Evolutionary conservation across 2,113 vertebrate genomes (phyloP), one percentile per base, ranked within the genome.

Genomic region (Thunnus thynnus): DNA sequence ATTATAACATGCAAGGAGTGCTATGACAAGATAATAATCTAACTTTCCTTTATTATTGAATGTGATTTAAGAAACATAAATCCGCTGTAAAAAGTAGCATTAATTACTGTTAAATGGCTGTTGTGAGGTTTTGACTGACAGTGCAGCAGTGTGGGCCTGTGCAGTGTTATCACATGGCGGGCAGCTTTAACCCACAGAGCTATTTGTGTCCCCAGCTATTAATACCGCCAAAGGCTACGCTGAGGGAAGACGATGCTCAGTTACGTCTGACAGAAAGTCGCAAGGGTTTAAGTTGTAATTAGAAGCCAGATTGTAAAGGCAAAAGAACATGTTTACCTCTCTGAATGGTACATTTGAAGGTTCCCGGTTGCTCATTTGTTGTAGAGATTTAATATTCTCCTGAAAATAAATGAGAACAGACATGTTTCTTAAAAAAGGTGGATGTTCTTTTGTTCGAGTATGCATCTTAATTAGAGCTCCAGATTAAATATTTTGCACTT

Each of bases 111-210:
- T 7, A 2, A 41, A 8, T 41, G 22, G 25, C 46, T 9, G 41
- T 58, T 52, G 17, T 56, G 72, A 78, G 20, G 62, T 41, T 72
- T 54, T 85, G 60, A 1, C 64, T 54, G 47, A 50, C 16, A 11
- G n/a, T n/a, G 5, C 54, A 16, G 68, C n/a, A n/a, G 47, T 18
- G 5, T 47, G 48, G 64, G 61, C 25, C 5, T 52, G 65, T 25
- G 84, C 84, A 74, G 67, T 67, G 63, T 32, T 58, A 80, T 85
- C 84, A 92, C 84, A 86, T 86, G 77, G 76, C 11, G 2, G 76
- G 75, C 82, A 83, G 90, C 89, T 91, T 91, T 86, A 92, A 89
- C 77, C 68, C 86, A 77, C 46, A 20, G 81, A 86, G 86, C 86
- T 90, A 84, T 86, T 84, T 87, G 63, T 25, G 85, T 81, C 65